Evolutionary conservation across 2,113 vertebrate species (phyloP).

Genomic region (Clarias gariepinus): DNA sequence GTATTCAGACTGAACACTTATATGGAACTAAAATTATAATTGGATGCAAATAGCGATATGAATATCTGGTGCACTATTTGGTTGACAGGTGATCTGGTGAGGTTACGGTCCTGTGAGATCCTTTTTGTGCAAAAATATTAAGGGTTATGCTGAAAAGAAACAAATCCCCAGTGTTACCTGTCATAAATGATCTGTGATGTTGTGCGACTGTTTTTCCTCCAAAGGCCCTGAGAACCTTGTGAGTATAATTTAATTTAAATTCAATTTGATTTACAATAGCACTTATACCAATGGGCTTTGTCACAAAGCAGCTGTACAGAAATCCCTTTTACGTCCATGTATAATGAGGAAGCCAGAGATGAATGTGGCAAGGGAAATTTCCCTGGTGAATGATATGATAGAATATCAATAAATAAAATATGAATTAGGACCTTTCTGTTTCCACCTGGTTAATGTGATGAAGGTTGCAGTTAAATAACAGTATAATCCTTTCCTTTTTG

Average conservation of each 20-base stretch:
- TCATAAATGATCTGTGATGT: neutral
- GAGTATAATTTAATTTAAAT: neutral
- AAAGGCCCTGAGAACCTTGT: neutral
- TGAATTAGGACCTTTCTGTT: neutral
- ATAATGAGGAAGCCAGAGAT: neutral
- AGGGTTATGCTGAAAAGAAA: neutral
- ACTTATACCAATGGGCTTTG: neutral
- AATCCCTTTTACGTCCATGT: neutral
- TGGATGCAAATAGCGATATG: neutral
- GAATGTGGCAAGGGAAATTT: neutral
- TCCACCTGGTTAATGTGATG: neutral
- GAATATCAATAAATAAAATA: neutral
- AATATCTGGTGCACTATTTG: neutral
- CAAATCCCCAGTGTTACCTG: neutral
- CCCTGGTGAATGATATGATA: neutral
- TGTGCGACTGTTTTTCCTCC: neutral
- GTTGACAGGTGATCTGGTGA: neutral
- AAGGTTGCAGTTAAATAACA: neutral
- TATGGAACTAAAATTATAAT: neutral
- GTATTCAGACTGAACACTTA: neutral
- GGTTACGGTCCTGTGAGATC: neutral
- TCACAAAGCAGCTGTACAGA: neutral
- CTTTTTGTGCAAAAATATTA: neutral
- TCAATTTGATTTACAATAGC: neutral
- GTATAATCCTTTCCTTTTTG: neutral